A percentile compares a stretch with the other conserved stretches of the same genome.
Evolutionary conservation across 2,113 vertebrate genomes (phyloP).

Genomic region (Neogale vison): DNA sequence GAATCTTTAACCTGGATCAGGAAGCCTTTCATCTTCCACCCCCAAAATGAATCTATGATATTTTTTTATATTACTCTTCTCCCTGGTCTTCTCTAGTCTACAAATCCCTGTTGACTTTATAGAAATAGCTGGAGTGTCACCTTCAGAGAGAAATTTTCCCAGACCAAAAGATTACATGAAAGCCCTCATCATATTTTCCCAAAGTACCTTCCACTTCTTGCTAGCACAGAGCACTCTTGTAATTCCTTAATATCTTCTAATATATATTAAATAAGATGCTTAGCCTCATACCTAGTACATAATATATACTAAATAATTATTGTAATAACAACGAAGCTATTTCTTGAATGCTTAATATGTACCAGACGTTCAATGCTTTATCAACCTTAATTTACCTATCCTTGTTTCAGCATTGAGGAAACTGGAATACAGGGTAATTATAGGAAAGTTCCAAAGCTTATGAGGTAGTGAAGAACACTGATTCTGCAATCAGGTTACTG

Average conservation of each 20-base stretch:
- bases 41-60: background rate
- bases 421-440: background rate
- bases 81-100: background rate
- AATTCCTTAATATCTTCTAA: background rate
- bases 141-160: background rate
- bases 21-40: background rate
- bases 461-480: background rate
- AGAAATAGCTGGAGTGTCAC: background rate
- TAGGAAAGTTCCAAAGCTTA: background rate
- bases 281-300: background rate
- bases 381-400: background rate
- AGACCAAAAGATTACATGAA: background rate
- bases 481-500: background rate
- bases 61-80: background rate
- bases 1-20: background rate
- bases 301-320: background rate
- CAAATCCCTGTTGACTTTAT: background rate
- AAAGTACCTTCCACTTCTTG: background rate
- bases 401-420: background rate
- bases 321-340: background rate
- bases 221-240: background rate
- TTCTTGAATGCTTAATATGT: background rate
- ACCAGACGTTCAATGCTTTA: background rate
- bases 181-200: background rate
- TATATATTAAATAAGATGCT: background rate